Evolutionary conservation across 2,797 vertebrate species (phyloP).

Genomic region (Cephalopachus bancanus): DNA sequence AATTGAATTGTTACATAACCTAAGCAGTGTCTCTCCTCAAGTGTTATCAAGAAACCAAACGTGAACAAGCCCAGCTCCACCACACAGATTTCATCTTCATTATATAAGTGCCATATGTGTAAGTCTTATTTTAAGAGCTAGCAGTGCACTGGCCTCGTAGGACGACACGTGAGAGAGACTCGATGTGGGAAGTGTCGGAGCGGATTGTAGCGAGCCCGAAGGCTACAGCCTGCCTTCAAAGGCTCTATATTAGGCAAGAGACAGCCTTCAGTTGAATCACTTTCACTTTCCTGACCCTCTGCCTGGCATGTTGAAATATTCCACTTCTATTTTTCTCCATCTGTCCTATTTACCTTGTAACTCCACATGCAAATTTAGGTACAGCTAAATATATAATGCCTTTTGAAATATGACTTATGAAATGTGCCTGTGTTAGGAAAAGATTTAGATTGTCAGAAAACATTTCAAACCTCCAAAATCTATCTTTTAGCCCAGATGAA

Average conservation of each 20-base stretch:
- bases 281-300: constrained; percentile 72
- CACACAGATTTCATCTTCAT: constrained; percentile 75
- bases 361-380: constrained; percentile 80
- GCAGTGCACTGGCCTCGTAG: constrained; percentile 77
- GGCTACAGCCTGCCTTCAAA: constrained; percentile 73
- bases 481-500: constrained; percentile 51
- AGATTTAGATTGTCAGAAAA: constrained; percentile 66
- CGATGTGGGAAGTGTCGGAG: constrained; percentile 81
- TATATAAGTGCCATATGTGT: constrained; percentile 85
- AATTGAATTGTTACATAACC: constrained; percentile 69
- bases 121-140: constrained; percentile 82
- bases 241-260: constrained; percentile 74
- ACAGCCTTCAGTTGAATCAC: constrained; percentile 74
- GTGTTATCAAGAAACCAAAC: constrained; percentile 66
- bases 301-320: constrained; percentile 71
- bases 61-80: constrained; percentile 63
- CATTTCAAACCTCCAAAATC: constrained; percentile 38
- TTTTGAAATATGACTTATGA: constrained; percentile 75
- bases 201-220: constrained; percentile 62
- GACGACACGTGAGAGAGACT: constrained; percentile 75
- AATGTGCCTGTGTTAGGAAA: constrained; percentile 57
- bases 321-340: constrained; percentile 78
- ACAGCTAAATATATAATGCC: constrained; percentile 70
- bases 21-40: constrained; percentile 60
- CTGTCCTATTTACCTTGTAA: constrained; percentile 85